A percentile compares a stretch with the other conserved stretches of the same genome.
These are phyloP conservation scores for Garra rufa DNA, from an alignment of 2,113 vertebrate species.

Conservation along the genomic window DNA sequence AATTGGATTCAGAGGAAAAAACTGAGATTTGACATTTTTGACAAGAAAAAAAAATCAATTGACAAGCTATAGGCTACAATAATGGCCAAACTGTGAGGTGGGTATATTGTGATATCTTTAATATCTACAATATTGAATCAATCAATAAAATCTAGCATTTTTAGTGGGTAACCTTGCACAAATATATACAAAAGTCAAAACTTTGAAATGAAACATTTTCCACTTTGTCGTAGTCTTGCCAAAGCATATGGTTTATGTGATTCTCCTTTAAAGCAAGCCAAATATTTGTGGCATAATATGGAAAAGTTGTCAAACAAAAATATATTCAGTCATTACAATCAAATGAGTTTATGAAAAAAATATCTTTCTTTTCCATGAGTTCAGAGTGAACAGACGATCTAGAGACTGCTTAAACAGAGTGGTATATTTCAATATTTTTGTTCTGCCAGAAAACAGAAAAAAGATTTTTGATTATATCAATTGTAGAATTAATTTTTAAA, in stretches of 20 bases:
- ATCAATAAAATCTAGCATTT: not conserved
- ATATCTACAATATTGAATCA: not conserved
- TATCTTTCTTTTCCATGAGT: not conserved
- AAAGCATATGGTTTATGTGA: not conserved
- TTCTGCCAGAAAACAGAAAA: not conserved
- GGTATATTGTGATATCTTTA: not conserved
- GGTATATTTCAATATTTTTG: not conserved
- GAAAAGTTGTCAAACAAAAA: not conserved
- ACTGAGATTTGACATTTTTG: conserved; percentile 13
- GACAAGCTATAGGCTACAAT: not conserved
- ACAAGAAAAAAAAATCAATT: not conserved
- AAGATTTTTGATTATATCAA: not conserved
- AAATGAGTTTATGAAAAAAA: not conserved
- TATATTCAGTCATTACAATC: conserved; percentile 24
- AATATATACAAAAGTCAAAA: not conserved
- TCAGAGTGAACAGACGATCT: not conserved
- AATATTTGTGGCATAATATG: not conserved
- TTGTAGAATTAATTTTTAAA: not conserved
- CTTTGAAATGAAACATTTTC: not conserved
- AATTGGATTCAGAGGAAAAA: conserved; percentile 1
- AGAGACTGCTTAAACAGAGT: not conserved
- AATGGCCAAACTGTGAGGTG: not conserved
- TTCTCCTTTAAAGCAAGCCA: not conserved
- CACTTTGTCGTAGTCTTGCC: not conserved
- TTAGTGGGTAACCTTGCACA: not conserved